Evolutionary conservation across 2,888 invertebrate genomes (phyloP).

Genomic region (Julus scanicus): DNA sequence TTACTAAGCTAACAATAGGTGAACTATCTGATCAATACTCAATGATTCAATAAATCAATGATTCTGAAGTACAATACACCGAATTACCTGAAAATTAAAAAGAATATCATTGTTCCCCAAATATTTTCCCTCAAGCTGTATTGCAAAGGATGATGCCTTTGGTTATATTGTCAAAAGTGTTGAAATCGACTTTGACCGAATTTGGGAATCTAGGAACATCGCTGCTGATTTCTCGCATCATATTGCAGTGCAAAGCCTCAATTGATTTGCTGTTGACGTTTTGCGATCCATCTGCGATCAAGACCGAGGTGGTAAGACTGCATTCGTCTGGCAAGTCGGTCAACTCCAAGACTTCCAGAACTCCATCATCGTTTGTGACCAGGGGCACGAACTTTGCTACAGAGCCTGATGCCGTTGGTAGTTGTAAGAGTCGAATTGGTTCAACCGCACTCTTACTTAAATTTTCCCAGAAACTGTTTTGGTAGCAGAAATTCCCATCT

Average conservation of each 20-base stretch:
- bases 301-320: not conserved
- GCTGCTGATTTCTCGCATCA: not conserved
- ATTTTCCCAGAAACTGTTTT: not conserved
- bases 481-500: not conserved
- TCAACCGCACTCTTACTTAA: not conserved
- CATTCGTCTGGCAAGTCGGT: not conserved
- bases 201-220: not conserved
- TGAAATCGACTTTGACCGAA: not conserved
- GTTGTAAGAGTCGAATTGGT: not conserved
- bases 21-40: not conserved
- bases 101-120: not conserved
- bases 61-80: not conserved
- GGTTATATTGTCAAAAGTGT: not conserved
- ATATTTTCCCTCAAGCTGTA: not conserved
- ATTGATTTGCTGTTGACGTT: not conserved
- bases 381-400: not conserved
- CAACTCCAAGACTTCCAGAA: not conserved
- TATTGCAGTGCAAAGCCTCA: not conserved
- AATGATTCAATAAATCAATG: not conserved
- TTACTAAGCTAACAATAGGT: not conserved
- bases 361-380: not conserved
- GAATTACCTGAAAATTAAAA: not conserved
- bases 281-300: not conserved
- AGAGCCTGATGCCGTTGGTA: not conserved
- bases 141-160: conserved; percentile 15